Evolutionary conservation across 2,888 invertebrate genomes (phyloP), one percentile per base, ranked within the genome.

Genomic region (Busseola fusca): DNA sequence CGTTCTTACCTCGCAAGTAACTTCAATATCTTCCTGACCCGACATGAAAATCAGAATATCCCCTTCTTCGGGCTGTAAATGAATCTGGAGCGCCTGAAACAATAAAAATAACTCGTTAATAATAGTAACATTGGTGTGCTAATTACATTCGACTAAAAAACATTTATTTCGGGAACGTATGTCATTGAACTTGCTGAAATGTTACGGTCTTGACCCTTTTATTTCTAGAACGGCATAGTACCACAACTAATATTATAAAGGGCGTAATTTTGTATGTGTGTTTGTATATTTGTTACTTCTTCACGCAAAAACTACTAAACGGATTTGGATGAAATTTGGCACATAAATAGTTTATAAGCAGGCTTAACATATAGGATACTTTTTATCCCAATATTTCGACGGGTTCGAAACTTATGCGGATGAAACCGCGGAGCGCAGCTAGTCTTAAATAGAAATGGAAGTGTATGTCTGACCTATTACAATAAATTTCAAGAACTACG

Each of bases 21-120:
- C 99, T 96, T 99, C 99, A 89, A 99, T 99, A 89, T 99, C 99
- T 91, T 99, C 99, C 91, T 99, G 99, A 73, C 99, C 99, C 10
- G 99, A 99, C 99, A 99, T 99, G 93, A 99, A 99, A 63, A 99
- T 98, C 12, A 99, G 87, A 52, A 95, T 92, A 72, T 99, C 99
- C 0, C 99, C 99, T 87, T 97, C 97, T 12, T 97, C 97, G 0
- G 98, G 98, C 84, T 98, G 98, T 30, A 99, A 94, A 92, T 99
- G 99, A 66, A 99, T 98, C 92, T 99, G 99, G 6, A 99, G 93
- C 0, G 97, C 95, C 95, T 96, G 91, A 1, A 90, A 90, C 68
- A 76, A 80, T 67, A 48, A 65, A 59, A 30, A 62, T 9, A 45
- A 12, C 30, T 1, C 9, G 30, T 66, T 45, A 60, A 40, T 40